phyloP scores from a whole-genome alignment of 2,888 invertebrate species.

The Mesochorus sp. region DNA sequence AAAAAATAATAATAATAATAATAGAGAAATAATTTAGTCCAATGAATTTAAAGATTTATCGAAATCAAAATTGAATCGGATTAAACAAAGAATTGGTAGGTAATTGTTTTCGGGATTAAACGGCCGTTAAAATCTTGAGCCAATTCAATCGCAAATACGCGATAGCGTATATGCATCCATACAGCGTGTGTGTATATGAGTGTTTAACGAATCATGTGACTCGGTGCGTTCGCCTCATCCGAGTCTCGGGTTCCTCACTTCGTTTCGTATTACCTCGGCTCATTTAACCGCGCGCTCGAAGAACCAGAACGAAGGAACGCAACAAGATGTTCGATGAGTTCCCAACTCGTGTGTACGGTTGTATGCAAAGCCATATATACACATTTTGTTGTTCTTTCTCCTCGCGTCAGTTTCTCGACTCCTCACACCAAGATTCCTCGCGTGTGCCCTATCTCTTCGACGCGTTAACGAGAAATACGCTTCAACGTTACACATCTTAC shows the following conservation, averaged over 20 bases:
- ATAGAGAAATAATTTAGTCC: too few relatives aligned
- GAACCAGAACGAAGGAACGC: conserved; percentile 17
- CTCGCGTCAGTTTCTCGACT: not conserved
- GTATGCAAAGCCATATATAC: too few relatives aligned
- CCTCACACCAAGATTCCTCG: not conserved
- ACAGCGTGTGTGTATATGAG: not conserved
- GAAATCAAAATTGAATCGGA: too few relatives aligned
- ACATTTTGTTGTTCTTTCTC: not conserved
- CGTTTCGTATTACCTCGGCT: conserved; percentile 59
- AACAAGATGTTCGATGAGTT: conserved; percentile 30
- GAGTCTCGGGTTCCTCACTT: conserved; percentile 58
- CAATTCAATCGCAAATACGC: conserved; percentile 8
- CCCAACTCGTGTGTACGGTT: not conserved
- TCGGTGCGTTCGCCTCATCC: conserved; percentile 37
- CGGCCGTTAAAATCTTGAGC: too few relatives aligned
- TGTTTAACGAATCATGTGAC: conserved; percentile 44
- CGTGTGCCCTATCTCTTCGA: not conserved
- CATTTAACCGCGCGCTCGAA: conserved; percentile 50
- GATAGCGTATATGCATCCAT: not conserved
- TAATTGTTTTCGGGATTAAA: too few relatives aligned
- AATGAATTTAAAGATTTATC: too few relatives aligned
- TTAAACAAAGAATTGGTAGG: too few relatives aligned
- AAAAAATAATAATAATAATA: too few relatives aligned
- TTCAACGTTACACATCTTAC: not conserved
- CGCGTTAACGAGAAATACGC: not conserved